Percentiles rank a stretch among this genome's conserved stretches.
phyloP scores from a whole-genome alignment of 2,888 invertebrate genomes.

The Charanyca ferruginea region DNA sequence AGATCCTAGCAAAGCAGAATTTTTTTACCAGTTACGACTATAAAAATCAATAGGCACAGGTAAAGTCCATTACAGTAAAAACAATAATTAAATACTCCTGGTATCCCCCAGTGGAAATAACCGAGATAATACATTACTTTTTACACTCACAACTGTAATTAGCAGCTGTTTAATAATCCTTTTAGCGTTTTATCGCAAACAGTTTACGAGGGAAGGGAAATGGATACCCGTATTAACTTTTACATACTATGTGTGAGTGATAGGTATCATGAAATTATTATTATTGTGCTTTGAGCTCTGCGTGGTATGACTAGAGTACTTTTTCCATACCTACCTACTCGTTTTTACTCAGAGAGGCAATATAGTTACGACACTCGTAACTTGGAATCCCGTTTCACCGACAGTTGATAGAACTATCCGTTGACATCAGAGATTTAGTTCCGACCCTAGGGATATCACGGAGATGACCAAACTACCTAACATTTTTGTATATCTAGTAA shows the following conservation, averaged over 20 bases:
- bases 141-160: conserved; percentile 56
- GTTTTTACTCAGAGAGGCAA: conserved; percentile 31
- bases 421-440: conserved; percentile 61
- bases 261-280: conserved; percentile 38
- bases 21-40: neutral
- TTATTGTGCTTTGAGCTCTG: conserved; percentile 4
- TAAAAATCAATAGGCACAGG: conserved; percentile 42
- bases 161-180: conserved; percentile 65
- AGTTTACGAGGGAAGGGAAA: conserved; percentile 59
- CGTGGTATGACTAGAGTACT: conserved; percentile 16
- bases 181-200: conserved; percentile 64
- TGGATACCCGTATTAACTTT: conserved; percentile 59
- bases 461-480: conserved; percentile 64
- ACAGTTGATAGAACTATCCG: conserved; percentile 57
- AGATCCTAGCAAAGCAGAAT: neutral
- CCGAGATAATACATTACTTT: conserved; percentile 56
- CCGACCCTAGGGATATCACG: conserved; percentile 47
- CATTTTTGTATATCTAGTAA: conserved; percentile 68
- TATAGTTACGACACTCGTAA: conserved; percentile 41
- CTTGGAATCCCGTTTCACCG: conserved; percentile 48
- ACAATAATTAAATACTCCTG: conserved; percentile 49
- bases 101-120: conserved; percentile 29
- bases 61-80: conserved; percentile 49
- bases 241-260: conserved; percentile 35
- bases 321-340: neutral